Conservation (phyloP, 2,888 invertebrate species). For the Laspeyria flexula region DNA sequence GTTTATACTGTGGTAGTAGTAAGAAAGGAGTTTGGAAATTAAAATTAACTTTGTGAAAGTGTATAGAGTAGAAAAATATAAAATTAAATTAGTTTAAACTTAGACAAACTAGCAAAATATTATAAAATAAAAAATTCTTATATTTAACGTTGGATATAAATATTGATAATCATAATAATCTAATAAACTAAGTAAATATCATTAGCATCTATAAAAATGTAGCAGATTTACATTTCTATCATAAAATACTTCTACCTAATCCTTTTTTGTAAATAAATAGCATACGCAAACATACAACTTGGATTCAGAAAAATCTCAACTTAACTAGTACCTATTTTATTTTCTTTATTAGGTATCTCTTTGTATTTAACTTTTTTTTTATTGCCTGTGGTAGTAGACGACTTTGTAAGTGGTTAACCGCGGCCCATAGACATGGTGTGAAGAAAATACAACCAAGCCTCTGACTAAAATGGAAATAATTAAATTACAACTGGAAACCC, state of each 20-base stretch:
- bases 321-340: neutral
- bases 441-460: no score
- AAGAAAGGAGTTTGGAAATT: slow-evolving; percentile 3
- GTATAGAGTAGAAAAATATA: slow-evolving; percentile 23
- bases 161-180: neutral
- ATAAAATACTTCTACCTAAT: neutral
- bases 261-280: neutral
- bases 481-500: no score
- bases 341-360: neutral
- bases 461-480: no score
- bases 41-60: slow-evolving; percentile 29
- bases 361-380: no score
- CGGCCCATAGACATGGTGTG: no score
- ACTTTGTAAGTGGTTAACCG: no score
- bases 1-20: slow-evolving; percentile 14
- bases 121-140: slow-evolving; percentile 1
- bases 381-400: no score
- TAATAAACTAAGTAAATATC: no score
- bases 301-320: neutral
- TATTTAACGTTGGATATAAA: neutral
- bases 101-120: slow-evolving; percentile 17
- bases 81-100: slow-evolving; percentile 8
- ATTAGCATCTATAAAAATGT: neutral
- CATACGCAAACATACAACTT: neutral
- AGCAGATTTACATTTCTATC: no score